Percentiles rank a stretch among this genome's conserved stretches.
Conservation (phyloP, 2,113 vertebrate species). For the Thalassoma bifasciatum region DNA sequence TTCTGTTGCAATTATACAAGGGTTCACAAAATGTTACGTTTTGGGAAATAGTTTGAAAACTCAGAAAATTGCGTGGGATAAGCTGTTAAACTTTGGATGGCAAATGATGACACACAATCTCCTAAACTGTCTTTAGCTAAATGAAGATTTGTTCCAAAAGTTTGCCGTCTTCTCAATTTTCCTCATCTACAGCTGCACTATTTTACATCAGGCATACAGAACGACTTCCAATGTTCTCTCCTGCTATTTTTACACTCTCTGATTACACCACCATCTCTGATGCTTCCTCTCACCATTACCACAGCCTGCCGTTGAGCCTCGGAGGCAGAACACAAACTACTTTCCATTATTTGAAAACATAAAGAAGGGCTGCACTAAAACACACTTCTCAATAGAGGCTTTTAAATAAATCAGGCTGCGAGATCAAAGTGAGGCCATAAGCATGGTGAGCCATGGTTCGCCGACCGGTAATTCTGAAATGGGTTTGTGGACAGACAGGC, state of each 20-base stretch:
- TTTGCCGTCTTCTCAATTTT: not conserved
- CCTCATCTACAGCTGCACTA: not conserved
- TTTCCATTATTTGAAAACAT: conserved; percentile 30
- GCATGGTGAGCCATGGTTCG: conserved; percentile 9
- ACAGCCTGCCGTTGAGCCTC: conserved; percentile 7
- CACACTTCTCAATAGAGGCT: not conserved
- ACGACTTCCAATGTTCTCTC: not conserved
- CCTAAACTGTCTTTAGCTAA: not conserved
- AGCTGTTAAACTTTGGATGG: not conserved
- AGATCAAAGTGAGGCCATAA: conserved; percentile 21
- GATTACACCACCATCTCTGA: conserved; percentile 1
- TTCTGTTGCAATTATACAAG: no score
- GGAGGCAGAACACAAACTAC: conserved; percentile 21
- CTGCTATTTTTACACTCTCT: not conserved
- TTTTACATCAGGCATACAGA: not conserved
- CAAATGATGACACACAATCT: not conserved
- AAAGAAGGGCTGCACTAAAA: conserved; percentile 10
- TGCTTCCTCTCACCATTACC: not conserved
- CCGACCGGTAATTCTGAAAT: conserved; percentile 4
- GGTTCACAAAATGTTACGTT: no score
- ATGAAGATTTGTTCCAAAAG: not conserved
- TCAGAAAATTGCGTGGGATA: no score
- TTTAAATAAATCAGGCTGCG: conserved; percentile 43
- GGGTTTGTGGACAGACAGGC: conserved; percentile 18
- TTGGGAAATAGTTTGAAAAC: no score